Evolutionary conservation across 2,888 invertebrate genomes (phyloP), one percentile per base, ranked within the genome.

Genomic region (Cinara cedri): DNA sequence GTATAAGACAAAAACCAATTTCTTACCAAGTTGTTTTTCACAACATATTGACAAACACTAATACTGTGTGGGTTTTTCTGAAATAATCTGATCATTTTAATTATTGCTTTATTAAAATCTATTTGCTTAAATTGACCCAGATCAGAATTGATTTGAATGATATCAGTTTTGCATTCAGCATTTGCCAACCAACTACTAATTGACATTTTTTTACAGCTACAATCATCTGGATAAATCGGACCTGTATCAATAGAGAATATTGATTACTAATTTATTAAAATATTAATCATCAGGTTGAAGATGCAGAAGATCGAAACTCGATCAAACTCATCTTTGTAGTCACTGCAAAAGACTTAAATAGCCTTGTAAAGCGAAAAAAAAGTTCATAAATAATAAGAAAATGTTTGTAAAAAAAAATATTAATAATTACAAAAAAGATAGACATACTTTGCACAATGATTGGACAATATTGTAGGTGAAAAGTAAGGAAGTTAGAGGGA

Each of bases 1-100:
- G 34, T 34, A 34, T 34, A 6, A 34, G 6, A 6, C 3, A 34
- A 34, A 34, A 34, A 34, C n/a, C 34, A 34, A 34, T 34, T 63
- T 85, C 85, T 82, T 84, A 89, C 89, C 85, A 91, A 86, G 86
- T 97, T 97, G 83, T 91, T 86, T 86, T 93, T 92, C 11, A 97
- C 87, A 11, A 92, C 89, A 87, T 97, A 98, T 86, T 97, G 94
- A 85, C 97, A 97, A 84, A 97, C 88, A 84, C 96, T 96, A 82
- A 93, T 89, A 81, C 93, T 91, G 81, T 92, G 91, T 1, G 94
- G 93, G 82, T 90, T 90, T 85, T 94, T 89, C 19, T n/a, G 66
- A 85, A 92, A 96, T 82, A 89, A 89, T 83, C 90, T 86, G 70
- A 93, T 86, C 21, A 92, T 89, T 85, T 89, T 88, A 46, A 88